phyloP scores from a whole-genome alignment of 2,888 invertebrate species.

The Chouioia cunea region DNA sequence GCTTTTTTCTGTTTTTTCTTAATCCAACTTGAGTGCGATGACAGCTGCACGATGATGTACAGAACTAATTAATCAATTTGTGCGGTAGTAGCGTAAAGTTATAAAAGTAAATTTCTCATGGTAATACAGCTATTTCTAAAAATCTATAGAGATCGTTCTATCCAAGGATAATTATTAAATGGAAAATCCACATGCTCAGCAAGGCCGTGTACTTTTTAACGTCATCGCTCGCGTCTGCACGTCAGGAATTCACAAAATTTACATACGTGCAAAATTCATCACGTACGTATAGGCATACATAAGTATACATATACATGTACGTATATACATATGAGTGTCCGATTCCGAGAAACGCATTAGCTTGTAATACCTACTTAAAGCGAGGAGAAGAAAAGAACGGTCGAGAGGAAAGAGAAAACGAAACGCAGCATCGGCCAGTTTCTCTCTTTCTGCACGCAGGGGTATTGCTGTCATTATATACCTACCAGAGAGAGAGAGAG shows the following conservation, averaged over 20 bases:
- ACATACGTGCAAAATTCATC: slow-evolving; percentile 38
- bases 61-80: no score
- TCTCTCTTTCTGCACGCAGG: slow-evolving; percentile 8
- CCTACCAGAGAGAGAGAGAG: no score
- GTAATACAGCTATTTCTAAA: no score
- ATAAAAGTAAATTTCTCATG: no score
- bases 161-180: no score
- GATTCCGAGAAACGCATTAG: slow-evolving; percentile 49
- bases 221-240: neutral
- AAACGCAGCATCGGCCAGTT: slow-evolving; percentile 18
- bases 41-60: no score
- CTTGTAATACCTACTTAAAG: slow-evolving; percentile 44
- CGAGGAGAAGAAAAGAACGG: slow-evolving; percentile 20
- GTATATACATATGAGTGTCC: slow-evolving; percentile 19
- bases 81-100: no score
- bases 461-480: slow-evolving; percentile 47
- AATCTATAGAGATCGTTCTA: no score
- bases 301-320: slow-evolving; percentile 22
- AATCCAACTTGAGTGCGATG: no score
- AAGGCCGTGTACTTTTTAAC: no score
- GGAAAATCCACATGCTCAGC: no score
- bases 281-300: neutral
- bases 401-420: slow-evolving; percentile 27
- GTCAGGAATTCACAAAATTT: slow-evolving; percentile 38
- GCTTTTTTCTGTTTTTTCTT: no score